Percentiles rank a stretch among this genome's conserved stretches.
phyloP scores from a whole-genome alignment of 2,113 vertebrate genomes.

The Siphamia tubifer region DNA sequence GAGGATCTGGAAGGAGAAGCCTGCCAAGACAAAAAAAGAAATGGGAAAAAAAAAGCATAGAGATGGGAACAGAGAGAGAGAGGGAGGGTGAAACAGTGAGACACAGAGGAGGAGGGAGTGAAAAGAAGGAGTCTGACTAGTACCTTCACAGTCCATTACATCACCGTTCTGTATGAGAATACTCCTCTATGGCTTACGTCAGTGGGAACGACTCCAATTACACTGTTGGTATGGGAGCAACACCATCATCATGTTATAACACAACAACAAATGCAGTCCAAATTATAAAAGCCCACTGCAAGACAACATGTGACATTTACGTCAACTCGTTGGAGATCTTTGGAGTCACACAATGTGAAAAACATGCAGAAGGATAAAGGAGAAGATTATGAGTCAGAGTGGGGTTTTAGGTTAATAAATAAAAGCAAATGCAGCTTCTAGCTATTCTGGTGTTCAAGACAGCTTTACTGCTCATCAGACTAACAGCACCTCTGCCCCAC shows the following conservation, averaged over 20 bases:
- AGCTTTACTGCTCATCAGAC: constrained; percentile 71
- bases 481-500: constrained; percentile 71
- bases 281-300: constrained; percentile 10
- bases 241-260: constrained; percentile 52
- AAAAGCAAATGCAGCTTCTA: constrained; percentile 39
- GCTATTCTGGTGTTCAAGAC: constrained; percentile 55
- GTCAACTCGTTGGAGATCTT: not conserved
- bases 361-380: not conserved
- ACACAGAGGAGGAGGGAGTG: constrained; percentile 45
- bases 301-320: constrained; percentile 6
- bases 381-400: not conserved
- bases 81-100: constrained; percentile 42
- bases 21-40: constrained; percentile 56
- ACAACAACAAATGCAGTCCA: constrained; percentile 45
- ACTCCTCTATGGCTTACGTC: constrained; percentile 66
- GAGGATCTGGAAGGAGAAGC: constrained; percentile 54
- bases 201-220: constrained; percentile 66
- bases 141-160: constrained; percentile 74
- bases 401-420: constrained; percentile 17
- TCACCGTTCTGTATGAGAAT: constrained; percentile 67
- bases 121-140: constrained; percentile 54
- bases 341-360: not conserved
- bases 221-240: constrained; percentile 52
- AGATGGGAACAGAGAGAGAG: constrained; percentile 38
- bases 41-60: constrained; percentile 6